phyloP scores from a whole-genome alignment of 2,797 vertebrate species.

The Phaenicophaeus curvirostris region DNA sequence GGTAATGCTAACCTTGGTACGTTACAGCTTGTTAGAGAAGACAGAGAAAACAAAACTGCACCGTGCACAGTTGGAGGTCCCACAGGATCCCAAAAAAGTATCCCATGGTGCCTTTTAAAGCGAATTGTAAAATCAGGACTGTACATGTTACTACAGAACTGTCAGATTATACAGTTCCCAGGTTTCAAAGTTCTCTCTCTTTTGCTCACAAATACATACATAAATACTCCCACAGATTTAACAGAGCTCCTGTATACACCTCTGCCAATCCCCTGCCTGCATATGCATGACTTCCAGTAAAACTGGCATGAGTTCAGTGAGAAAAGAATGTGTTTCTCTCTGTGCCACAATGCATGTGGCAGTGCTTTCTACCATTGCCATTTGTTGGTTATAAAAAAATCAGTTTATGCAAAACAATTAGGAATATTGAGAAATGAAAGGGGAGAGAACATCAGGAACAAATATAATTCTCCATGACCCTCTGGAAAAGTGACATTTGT shows the following conservation, averaged over 20 bases:
- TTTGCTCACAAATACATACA: conserved; percentile 5
- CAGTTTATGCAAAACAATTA: background rate
- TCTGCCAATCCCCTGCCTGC: conserved; percentile 51
- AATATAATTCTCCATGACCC: background rate
- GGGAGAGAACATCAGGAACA: background rate
- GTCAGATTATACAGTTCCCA: background rate
- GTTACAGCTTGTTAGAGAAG: background rate
- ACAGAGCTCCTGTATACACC: conserved; percentile 21
- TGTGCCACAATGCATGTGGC: background rate
- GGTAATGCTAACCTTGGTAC: background rate
- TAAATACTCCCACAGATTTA: conserved; percentile 58
- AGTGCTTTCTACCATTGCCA: background rate
- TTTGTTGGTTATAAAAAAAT: conserved; percentile 22
- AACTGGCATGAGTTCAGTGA: conserved; percentile 29
- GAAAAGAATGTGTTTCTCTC: background rate
- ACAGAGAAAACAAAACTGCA: background rate
- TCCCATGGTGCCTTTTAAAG: background rate
- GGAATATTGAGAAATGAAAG: background rate
- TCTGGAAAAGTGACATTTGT: background rate
- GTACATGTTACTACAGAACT: conserved; percentile 7
- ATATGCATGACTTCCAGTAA: conserved; percentile 28
- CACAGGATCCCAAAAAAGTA: background rate
- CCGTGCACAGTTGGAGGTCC: background rate
- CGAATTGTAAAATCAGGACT: conserved; percentile 5
- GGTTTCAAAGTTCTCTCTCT: conserved; percentile 42